phyloP scores from a whole-genome alignment of 2,888 invertebrate genomes.

The Monochamus alternatus region DNA sequence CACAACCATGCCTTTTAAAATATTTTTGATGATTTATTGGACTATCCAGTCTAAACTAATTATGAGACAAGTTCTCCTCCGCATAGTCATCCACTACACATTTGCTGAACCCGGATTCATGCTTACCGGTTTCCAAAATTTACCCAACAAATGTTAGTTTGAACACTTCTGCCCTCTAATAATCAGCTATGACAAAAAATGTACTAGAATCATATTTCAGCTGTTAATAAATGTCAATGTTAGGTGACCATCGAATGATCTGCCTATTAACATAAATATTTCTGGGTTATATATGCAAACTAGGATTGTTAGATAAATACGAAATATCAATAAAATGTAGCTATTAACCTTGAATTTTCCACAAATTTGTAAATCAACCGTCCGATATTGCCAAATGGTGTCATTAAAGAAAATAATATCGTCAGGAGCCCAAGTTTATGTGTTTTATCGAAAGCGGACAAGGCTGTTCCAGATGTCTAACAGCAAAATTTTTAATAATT shows the following conservation, averaged over 20 bases:
- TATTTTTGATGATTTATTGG: too few relatives aligned
- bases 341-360: slow-evolving; percentile 15
- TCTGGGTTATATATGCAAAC: background rate
- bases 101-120: slow-evolving; percentile 10
- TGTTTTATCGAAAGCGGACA: background rate
- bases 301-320: background rate
- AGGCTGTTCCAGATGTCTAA: background rate
- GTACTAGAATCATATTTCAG: background rate
- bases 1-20: too few relatives aligned
- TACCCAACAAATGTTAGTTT: background rate
- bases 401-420: too few relatives aligned
- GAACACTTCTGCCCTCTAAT: background rate
- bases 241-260: background rate
- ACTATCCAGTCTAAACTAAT: too few relatives aligned
- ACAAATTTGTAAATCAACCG: background rate
- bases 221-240: background rate
- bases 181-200: background rate
- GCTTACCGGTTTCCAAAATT: background rate
- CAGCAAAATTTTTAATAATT: too few relatives aligned
- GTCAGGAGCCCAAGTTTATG: too few relatives aligned
- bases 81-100: background rate
- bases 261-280: slow-evolving; percentile 17
- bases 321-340: background rate
- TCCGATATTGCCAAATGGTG: background rate
- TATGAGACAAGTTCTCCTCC: slow-evolving; percentile 5